Percentiles rank a stretch among this genome's conserved stretches.
These are phyloP conservation scores for Oconnorella tubifera DNA, from an alignment of 2,888 invertebrate genomes.

Conservation along the genomic window DNA sequence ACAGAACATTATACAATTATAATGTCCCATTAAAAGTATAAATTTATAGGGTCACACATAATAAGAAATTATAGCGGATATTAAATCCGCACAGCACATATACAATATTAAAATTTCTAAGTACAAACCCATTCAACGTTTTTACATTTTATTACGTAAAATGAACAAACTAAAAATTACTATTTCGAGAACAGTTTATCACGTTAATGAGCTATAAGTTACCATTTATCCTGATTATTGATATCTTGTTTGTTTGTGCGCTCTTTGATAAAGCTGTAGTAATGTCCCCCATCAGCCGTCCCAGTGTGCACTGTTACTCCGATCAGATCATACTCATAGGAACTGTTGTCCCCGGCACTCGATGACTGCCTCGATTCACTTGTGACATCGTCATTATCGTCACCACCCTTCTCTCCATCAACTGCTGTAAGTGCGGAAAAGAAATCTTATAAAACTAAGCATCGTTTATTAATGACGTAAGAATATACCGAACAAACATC, in stretches of 20 bases:
- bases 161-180: not conserved
- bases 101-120: too few relatives aligned
- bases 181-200: too few relatives aligned
- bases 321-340: constrained; percentile 70
- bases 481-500: too few relatives aligned
- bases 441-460: too few relatives aligned
- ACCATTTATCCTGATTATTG: constrained; percentile 75
- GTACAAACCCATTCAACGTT: too few relatives aligned
- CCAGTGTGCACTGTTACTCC: constrained; percentile 96
- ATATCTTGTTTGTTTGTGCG: constrained; percentile 61
- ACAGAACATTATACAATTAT: too few relatives aligned
- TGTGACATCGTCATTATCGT: constrained; percentile 8
- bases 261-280: constrained; percentile 89
- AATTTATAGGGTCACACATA: too few relatives aligned
- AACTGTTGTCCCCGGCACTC: constrained; percentile 29
- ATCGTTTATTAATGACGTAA: too few relatives aligned
- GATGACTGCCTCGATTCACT: constrained; percentile 18
- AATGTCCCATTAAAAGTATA: too few relatives aligned
- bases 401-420: constrained; percentile 1
- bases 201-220: too few relatives aligned
- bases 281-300: constrained; percentile 96
- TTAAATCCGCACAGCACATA: too few relatives aligned
- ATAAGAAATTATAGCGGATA: too few relatives aligned
- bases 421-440: not conserved
- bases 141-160: constrained; percentile 14